phyloP scores from a whole-genome alignment of 2,113 vertebrate genomes.

The Bubo bubo region DNA sequence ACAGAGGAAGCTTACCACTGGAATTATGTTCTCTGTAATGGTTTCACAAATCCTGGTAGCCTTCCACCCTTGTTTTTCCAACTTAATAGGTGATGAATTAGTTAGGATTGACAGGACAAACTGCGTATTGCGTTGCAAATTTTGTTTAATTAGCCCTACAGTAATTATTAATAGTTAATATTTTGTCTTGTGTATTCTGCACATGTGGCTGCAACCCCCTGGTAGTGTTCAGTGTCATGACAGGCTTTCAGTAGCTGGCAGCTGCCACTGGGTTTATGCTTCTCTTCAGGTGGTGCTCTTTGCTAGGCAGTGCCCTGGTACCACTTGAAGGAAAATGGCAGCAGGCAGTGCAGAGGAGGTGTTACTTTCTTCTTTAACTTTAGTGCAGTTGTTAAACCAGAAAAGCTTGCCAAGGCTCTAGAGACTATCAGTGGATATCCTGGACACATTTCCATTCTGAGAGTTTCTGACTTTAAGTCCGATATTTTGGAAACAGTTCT shows the following conservation, averaged over 20 bases:
- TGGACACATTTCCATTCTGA: background rate
- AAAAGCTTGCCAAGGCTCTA: background rate
- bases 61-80: background rate
- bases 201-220: background rate
- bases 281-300: background rate
- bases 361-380: background rate
- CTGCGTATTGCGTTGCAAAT: background rate
- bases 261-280: background rate
- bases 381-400: background rate
- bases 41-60: background rate
- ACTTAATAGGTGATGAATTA: background rate
- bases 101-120: background rate
- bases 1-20: background rate
- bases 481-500: background rate
- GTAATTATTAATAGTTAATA: background rate
- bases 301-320: background rate
- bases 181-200: background rate
- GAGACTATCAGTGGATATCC: background rate
- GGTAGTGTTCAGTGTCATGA: background rate
- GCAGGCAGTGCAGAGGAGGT: background rate
- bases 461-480: background rate
- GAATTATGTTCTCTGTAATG: background rate
- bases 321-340: background rate
- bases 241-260: background rate
- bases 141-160: background rate